Evolutionary conservation across 2,113 vertebrate species (phyloP).

Genomic region (Nyctibius bracteatus): DNA sequence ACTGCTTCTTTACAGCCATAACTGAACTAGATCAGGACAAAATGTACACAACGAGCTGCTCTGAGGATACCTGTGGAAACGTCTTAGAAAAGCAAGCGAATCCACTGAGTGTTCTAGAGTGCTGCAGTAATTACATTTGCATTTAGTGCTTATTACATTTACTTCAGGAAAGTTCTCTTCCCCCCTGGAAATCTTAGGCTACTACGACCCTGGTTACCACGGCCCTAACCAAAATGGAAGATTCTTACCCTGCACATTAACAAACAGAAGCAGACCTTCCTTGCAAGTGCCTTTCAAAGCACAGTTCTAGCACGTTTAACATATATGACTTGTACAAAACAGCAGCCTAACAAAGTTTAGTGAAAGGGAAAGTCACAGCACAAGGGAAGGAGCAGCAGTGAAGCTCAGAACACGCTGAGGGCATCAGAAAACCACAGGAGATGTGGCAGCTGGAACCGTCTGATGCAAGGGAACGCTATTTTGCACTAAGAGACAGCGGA

Average conservation of each 20-base stretch:
- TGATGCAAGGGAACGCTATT: not conserved
- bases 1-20: not conserved
- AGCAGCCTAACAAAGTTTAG: not conserved
- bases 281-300: not conserved
- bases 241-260: not conserved
- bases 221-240: not conserved
- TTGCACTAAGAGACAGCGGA: not conserved
- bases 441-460: not conserved
- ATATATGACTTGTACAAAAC: not conserved
- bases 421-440: not conserved
- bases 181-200: not conserved
- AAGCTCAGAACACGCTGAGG: not conserved
- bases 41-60: not conserved
- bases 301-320: not conserved
- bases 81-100: not conserved
- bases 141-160: not conserved
- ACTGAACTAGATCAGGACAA: not conserved
- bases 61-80: slow-evolving; percentile 25
- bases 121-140: not conserved
- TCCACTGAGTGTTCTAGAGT: not conserved
- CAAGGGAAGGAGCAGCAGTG: not conserved
- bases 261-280: not conserved
- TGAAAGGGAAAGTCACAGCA: not conserved
- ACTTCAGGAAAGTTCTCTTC: slow-evolving; percentile 14
- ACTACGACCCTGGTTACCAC: rapidly evolving